Conservation (phyloP, 1,140 invertebrate genomes). For the Polypedilum pembai region DNA sequence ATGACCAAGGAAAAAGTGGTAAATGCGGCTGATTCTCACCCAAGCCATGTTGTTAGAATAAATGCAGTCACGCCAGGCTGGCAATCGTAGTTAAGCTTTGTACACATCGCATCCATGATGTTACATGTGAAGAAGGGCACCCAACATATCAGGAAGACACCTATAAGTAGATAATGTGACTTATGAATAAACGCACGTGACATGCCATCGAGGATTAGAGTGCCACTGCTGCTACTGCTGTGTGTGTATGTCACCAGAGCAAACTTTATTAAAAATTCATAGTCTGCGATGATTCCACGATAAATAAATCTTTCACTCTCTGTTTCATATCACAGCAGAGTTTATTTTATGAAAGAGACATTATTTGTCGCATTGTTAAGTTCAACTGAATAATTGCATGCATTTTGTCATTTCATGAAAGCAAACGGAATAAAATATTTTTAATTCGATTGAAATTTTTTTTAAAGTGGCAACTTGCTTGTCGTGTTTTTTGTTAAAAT, state of each 20-base stretch:
- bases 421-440: no score
- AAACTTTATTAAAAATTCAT: constrained; percentile 4
- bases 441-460: no score
- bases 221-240: no score
- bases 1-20: not conserved
- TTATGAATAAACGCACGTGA: not conserved
- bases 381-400: not conserved
- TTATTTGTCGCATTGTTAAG: not conserved
- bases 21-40: constrained; percentile 40
- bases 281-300: not conserved
- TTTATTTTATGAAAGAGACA: not conserved
- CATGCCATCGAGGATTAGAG: not conserved
- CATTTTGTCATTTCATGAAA: no score
- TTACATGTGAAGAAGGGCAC: constrained; percentile 98
- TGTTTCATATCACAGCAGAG: not conserved
- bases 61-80: constrained; percentile 83
- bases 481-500: no score
- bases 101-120: constrained; percentile 91
- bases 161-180: constrained; percentile 40
- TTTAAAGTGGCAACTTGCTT: no score
- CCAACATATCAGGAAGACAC: constrained; percentile 96
- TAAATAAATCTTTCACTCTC: not conserved
- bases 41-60: constrained; percentile 94
- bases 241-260: not conserved
- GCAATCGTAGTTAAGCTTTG: constrained; percentile 69